phyloP scores from a whole-genome alignment of 2,797 vertebrate species.

The Adrianichthys oophorus region DNA sequence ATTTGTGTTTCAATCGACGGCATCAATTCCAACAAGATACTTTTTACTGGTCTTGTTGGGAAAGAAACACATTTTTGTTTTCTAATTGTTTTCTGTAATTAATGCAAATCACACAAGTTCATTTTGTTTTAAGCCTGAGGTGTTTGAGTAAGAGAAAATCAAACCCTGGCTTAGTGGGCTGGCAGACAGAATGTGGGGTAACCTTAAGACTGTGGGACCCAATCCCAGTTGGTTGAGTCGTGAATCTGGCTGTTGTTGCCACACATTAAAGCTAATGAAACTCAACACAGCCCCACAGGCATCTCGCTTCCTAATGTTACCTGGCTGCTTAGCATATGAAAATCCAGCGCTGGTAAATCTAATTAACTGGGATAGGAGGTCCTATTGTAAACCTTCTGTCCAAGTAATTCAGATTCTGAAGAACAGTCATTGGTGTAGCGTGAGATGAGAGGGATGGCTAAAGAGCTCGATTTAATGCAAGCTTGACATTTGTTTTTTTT shows the following conservation, averaged over 20 bases:
- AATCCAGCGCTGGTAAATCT: slow-evolving; percentile 49
- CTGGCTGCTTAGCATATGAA: slow-evolving; percentile 52
- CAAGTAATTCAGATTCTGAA: slow-evolving; percentile 47
- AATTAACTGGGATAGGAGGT: slow-evolving; percentile 52
- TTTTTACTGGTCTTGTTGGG: too few species aligned
- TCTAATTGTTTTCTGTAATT: slow-evolving; percentile 28
- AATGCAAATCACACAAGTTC: slow-evolving; percentile 4
- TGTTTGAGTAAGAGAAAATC: slow-evolving; percentile 23
- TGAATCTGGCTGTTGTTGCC: slow-evolving; percentile 64
- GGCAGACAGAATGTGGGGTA: slow-evolving; percentile 57
- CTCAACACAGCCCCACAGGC: slow-evolving; percentile 45
- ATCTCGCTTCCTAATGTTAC: slow-evolving; percentile 42
- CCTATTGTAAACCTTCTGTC: slow-evolving; percentile 47
- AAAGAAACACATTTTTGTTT: neutral
- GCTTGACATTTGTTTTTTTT: slow-evolving; percentile 53
- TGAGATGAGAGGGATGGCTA: slow-evolving; percentile 48
- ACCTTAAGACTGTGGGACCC: slow-evolving; percentile 62
- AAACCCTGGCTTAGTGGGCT: slow-evolving; percentile 45
- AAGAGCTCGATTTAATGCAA: slow-evolving; percentile 52
- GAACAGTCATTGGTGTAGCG: slow-evolving; percentile 35
- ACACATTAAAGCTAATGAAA: slow-evolving; percentile 36
- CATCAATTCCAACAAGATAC: slow-evolving; percentile 24
- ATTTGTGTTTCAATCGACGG: slow-evolving; percentile 18
- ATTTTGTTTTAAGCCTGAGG: slow-evolving; percentile 11
- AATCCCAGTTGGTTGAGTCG: slow-evolving; percentile 53